Evolutionary conservation across 2,888 invertebrate genomes (phyloP), one percentile per base, ranked within the genome.

Genomic region (Eupithecia insigniata): DNA sequence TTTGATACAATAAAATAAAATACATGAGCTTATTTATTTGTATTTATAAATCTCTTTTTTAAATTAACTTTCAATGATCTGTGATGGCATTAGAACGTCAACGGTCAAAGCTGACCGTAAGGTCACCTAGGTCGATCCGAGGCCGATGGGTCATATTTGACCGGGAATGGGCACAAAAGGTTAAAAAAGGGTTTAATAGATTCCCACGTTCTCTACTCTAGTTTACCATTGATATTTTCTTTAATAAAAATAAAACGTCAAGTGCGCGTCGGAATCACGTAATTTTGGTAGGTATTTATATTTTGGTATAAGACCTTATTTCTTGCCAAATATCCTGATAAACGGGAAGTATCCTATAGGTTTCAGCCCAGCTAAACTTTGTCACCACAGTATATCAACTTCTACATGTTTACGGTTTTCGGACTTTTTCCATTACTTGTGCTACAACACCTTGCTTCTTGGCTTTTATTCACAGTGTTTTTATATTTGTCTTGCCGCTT

Each of bases 131-230:
- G 89, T 90, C 86, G 71, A 73, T 77, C 10, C 77, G 78, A 75
- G 86, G 83, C 83, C 88, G 74, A 43, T 22, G 82, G 90, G 88
- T 88, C 88, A 86, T 71, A 64, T 74, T 67, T 73, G 79, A 82
- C 83, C 85, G 76, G 80, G 70, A 80, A 83, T 84, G 84, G 86
- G 87, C 86, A 80, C 82, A 83, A 82, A 76, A 70, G 79, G 75
- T 77, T 71, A 74, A 75, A 76, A 82, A 76, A 79, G 80, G 76
- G 71, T 61, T 71, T 66, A 30, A 26, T 22, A 43, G 12, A 46
- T 73, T 70, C 70, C 32, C 70, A 73, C 51, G 64, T 12, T 30
- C 22, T 34, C 6, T 26, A 34, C 22, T 34, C 34, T 34, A 12
- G 32, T 62, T 32, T 34, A 34, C n/a, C 34, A 60, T 60, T 14